These are phyloP conservation scores for Melitaea athalia DNA, from an alignment of 2,888 invertebrate species.

Conservation along the genomic window DNA sequence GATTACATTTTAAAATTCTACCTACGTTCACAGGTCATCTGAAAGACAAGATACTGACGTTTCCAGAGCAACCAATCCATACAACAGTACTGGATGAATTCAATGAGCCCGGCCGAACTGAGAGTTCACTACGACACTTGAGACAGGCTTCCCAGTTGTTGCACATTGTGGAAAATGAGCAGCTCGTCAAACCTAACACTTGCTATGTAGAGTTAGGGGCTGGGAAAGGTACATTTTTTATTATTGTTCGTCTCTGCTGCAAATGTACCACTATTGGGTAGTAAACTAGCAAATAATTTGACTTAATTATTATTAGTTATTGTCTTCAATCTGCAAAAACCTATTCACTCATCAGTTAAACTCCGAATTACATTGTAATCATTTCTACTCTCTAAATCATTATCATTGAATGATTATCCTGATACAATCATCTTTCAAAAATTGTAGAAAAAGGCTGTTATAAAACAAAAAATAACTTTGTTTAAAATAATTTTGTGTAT, in stretches of 20 bases:
- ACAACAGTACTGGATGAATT: conserved; percentile 56
- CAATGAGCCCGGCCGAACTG: conserved; percentile 77
- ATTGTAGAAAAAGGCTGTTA: too few species aligned
- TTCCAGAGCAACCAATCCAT: conserved; percentile 59
- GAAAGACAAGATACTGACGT: conserved; percentile 51
- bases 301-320: too few species aligned
- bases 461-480: too few species aligned
- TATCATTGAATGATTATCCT: too few species aligned
- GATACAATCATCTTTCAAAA: too few species aligned
- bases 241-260: too few species aligned
- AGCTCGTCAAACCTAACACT: conserved; percentile 83
- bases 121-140: conserved; percentile 87
- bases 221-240: conserved; percentile 86
- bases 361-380: too few species aligned
- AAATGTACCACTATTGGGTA: too few species aligned
- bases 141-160: conserved; percentile 90
- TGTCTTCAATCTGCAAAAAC: too few species aligned
- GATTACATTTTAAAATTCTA: background rate
- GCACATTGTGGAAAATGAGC: conserved; percentile 84
- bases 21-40: conserved; percentile 52
- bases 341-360: too few species aligned
- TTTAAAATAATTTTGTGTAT: background rate
- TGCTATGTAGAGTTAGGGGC: conserved; percentile 94
- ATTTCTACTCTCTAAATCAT: too few species aligned
- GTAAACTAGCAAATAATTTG: too few species aligned